Base-by-base conservation (phyloP, 2,888 invertebrate species). In the Nephrotoma flavescens region DNA sequence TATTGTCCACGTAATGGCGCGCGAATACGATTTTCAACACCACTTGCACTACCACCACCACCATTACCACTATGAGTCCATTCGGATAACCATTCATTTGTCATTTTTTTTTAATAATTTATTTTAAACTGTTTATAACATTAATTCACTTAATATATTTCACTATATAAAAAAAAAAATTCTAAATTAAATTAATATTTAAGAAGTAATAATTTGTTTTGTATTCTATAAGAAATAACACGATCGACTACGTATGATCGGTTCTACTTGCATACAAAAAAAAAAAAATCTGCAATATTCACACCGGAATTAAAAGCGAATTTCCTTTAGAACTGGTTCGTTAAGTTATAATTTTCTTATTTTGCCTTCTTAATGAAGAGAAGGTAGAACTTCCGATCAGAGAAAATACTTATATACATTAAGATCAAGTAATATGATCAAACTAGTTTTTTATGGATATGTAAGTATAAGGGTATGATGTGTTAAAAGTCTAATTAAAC, bases 31-130 rank as follows among this genome's bases (percentile, higher is more conserved):
- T 90, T 90, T 89, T 91, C 91, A 85, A 87, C 87, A 87, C 90
- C 89, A 91, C 91, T 91, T 42, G 42, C 4, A 84, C 84, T n/a
- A 84, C 84, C 19, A 84, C 84, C 42, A 7, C 84, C 42, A 84
- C 84, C 84, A 84, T 42, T 42, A 84, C 84, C 42, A 84, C 84
- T 84, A 84, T 42, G 12, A 84, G 84, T 42, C 84, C 84, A 84
- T 42, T 84, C 84, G 11, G 84, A 42, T 42, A 84, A 91, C 91
- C 91, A 91, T 88, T 91, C 91, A 89, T 91, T 91, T 89, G 91
- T 91, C 91, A 91, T 91, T 87, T 89, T 87, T 31, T 83, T 44
- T 42, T 9, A 19, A 31, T 85, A 15, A 85, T 44, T 1, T 85
- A 44, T 85, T 85, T 42, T 19, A 31, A 31, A 45, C 12, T 15